phyloP scores from a whole-genome alignment of 2,797 vertebrate genomes.

The Lagocephalus sceleratus region DNA sequence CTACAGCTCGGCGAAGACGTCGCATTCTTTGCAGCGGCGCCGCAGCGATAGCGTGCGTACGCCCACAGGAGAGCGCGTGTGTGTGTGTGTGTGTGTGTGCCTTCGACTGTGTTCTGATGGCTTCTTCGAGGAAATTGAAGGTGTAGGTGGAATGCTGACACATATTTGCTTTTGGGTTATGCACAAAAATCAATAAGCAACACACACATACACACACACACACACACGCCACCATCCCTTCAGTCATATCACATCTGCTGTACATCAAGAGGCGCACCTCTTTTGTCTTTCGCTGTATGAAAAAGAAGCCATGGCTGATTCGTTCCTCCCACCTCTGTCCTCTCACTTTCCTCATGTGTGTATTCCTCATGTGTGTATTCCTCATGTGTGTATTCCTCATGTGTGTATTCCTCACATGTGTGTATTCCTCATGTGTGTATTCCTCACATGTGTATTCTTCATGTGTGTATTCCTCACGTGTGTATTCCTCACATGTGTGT shows the following conservation, averaged over 20 bases:
- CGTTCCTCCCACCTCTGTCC: no score
- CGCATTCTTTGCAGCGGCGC: constrained; percentile 47
- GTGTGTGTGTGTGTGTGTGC: not conserved
- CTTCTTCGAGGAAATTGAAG: constrained; percentile 57
- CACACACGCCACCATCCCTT: not conserved
- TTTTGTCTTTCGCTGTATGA: no score
- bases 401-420: no score
- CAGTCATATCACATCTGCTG: not conserved
- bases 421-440: no score
- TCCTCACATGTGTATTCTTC: no score
- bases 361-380: no score
- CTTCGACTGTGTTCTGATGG: constrained; percentile 28
- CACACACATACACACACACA: not conserved
- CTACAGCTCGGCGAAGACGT: constrained; percentile 14
- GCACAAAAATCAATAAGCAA: constrained; percentile 66
- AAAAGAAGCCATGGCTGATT: no score
- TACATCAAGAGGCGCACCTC: no score
- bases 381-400: no score
- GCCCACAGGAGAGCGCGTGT: not conserved
- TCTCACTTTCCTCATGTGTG: no score
- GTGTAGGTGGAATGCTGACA: constrained; percentile 68
- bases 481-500: no score
- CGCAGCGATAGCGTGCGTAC: constrained; percentile 27
- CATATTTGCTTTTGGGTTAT: constrained; percentile 42
- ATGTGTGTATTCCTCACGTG: no score